Evolutionary conservation across 2,797 vertebrate genomes (phyloP).

Genomic region (Echeneis naucrates): DNA sequence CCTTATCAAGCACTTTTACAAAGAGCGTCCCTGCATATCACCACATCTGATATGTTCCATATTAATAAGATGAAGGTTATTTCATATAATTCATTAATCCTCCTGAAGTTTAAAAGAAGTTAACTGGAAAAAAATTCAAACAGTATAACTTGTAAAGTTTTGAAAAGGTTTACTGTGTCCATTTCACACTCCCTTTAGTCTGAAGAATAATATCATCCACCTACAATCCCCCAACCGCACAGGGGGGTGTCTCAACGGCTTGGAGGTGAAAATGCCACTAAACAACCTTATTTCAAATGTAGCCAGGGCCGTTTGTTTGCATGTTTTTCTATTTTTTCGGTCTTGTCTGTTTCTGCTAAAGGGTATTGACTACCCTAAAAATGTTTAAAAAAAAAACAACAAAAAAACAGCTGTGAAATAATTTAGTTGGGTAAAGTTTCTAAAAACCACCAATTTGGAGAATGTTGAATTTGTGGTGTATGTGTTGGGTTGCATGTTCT

Average conservation of each 20-base stretch:
- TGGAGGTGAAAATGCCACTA: neutral
- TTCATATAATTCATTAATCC: neutral
- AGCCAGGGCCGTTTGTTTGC: neutral
- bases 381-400: neutral
- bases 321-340: neutral
- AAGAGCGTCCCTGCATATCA: slow-evolving; percentile 47
- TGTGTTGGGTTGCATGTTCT: neutral
- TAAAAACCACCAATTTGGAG: neutral
- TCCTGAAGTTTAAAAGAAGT: neutral
- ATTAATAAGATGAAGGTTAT: slow-evolving; percentile 19
- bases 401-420: neutral
- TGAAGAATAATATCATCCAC: neutral
- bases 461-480: neutral
- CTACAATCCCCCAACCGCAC: neutral
- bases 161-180: neutral
- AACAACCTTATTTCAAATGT: neutral
- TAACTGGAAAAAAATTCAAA: neutral
- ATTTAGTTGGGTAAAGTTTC: neutral
- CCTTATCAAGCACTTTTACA: slow-evolving; percentile 68
- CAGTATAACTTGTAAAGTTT: neutral
- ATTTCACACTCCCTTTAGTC: neutral
- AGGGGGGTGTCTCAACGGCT: neutral
- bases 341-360: neutral
- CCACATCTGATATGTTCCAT: slow-evolving; percentile 12
- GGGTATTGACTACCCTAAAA: neutral